Evolutionary conservation across 2,888 invertebrate species (phyloP).

Genomic region (Anagyrus pseudococci): DNA sequence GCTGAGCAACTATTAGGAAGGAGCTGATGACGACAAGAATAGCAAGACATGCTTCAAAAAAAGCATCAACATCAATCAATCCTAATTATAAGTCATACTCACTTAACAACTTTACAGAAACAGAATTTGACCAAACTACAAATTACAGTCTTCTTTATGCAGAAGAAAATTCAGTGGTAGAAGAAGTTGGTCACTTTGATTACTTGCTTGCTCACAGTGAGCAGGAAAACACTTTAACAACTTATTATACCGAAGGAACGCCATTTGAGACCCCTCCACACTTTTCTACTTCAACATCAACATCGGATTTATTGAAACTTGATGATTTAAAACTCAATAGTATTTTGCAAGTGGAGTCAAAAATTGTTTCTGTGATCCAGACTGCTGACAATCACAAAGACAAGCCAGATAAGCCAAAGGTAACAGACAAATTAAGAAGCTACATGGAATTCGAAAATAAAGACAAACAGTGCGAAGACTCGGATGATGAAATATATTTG

Average conservation of each 20-base stretch:
- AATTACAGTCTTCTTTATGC: constrained; percentile 90
- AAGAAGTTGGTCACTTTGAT: constrained; percentile 52
- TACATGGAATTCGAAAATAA: constrained; percentile 38
- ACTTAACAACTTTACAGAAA: constrained; percentile 79
- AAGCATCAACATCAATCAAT: constrained; percentile 32
- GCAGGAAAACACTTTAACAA: constrained; percentile 82
- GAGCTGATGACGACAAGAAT: constrained; percentile 38
- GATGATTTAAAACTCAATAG: constrained; percentile 46
- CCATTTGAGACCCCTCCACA: constrained; percentile 75
- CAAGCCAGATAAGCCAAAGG: constrained; percentile 16
- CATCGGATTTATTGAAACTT: constrained; percentile 81
- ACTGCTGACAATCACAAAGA: constrained; percentile 12
- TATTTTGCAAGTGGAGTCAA: constrained; percentile 14
- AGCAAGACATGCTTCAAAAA: constrained; percentile 37
- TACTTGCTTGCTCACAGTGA: constrained; percentile 50
- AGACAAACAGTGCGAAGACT: constrained; percentile 36
- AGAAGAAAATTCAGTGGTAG: constrained; percentile 77
- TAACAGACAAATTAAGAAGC: constrained; percentile 24
- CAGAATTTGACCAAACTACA: constrained; percentile 90
- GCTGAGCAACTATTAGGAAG: constrained; percentile 15
- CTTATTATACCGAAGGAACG: constrained; percentile 92
- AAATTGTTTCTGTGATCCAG: constrained; percentile 9
- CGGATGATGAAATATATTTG: constrained; percentile 29
- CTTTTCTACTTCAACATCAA: constrained; percentile 89
- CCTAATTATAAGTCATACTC: constrained; percentile 46